Evolutionary conservation across 2,113 vertebrate genomes (phyloP).

Genomic region (Limnothrissa miodon): DNA sequence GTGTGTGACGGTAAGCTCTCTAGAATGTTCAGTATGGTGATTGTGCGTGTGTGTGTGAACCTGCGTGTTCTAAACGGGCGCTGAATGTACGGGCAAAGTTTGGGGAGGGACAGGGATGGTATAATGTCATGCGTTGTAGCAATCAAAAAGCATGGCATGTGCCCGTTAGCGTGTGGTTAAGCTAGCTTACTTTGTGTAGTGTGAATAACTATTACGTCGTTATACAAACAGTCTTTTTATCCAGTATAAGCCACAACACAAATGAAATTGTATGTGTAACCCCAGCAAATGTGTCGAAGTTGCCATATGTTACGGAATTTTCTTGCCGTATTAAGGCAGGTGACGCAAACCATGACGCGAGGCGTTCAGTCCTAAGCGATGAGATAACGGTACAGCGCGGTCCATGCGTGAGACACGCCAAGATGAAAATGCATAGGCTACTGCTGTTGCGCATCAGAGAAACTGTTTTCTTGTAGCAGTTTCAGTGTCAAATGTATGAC

Average conservation of each 20-base stretch:
- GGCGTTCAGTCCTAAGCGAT: conserved; percentile 21
- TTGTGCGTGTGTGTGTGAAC: conserved; percentile 31
- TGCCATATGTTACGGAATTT: conserved; percentile 43
- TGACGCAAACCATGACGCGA: conserved; percentile 38
- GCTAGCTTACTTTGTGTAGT: background rate
- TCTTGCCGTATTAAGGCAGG: conserved; percentile 29
- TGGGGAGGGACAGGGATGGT: conserved; percentile 36
- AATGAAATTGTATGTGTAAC: background rate
- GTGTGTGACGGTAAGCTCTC: background rate
- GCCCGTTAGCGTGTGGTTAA: background rate
- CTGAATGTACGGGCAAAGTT: conserved; percentile 37
- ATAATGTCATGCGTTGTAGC: conserved; percentile 26
- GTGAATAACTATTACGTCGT: background rate
- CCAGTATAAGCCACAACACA: background rate
- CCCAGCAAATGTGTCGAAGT: conserved; percentile 28
- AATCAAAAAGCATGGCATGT: conserved; percentile 22
- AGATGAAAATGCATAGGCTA: background rate
- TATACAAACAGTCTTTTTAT: background rate
- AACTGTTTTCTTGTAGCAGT: conserved; percentile 15
- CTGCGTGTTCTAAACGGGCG: conserved; percentile 16
- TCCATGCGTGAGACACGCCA: background rate
- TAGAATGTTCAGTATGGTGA: background rate
- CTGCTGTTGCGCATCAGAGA: conserved; percentile 1
- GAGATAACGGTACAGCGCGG: conserved; percentile 21
- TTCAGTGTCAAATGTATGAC: conserved; percentile 7